phyloP scores from a whole-genome alignment of 1,140 invertebrate genomes.

The Antheraea mylitta region DNA sequence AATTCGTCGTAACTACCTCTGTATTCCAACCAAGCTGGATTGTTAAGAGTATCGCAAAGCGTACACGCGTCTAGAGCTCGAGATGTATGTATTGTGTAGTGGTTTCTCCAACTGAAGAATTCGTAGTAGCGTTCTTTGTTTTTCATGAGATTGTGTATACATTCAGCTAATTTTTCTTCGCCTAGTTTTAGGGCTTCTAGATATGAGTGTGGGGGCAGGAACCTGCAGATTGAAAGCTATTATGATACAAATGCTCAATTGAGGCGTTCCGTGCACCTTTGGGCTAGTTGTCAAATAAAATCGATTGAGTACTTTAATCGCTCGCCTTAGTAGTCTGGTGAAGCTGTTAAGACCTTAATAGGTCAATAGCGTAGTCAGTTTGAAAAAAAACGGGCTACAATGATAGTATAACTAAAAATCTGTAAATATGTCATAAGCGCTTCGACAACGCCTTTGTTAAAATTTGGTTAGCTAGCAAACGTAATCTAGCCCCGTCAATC shows the following conservation, averaged over 20 bases:
- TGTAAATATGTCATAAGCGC: too few relatives aligned
- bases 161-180: conserved; percentile 25
- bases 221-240: conserved; percentile 27
- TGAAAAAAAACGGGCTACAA: too few relatives aligned
- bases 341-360: too few relatives aligned
- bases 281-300: too few relatives aligned
- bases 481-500: too few relatives aligned
- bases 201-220: conserved; percentile 51
- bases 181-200: conserved; percentile 31
- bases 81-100: conserved; percentile 40
- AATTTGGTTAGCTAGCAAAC: too few relatives aligned
- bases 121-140: conserved; percentile 43
- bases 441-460: too few relatives aligned
- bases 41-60: conserved; percentile 43
- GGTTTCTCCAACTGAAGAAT: conserved; percentile 52
- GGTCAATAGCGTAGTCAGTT: too few relatives aligned
- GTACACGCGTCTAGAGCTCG: conserved; percentile 35
- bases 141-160: conserved; percentile 39
- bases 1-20: conserved; percentile 27
- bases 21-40: conserved; percentile 29
- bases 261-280: too few relatives aligned
- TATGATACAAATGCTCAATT: not conserved
- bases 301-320: too few relatives aligned
- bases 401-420: too few relatives aligned
- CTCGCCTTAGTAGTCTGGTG: too few relatives aligned